Base-by-base conservation (phyloP, 2,113 vertebrate genomes). In the Micronycteris hirsuta region DNA sequence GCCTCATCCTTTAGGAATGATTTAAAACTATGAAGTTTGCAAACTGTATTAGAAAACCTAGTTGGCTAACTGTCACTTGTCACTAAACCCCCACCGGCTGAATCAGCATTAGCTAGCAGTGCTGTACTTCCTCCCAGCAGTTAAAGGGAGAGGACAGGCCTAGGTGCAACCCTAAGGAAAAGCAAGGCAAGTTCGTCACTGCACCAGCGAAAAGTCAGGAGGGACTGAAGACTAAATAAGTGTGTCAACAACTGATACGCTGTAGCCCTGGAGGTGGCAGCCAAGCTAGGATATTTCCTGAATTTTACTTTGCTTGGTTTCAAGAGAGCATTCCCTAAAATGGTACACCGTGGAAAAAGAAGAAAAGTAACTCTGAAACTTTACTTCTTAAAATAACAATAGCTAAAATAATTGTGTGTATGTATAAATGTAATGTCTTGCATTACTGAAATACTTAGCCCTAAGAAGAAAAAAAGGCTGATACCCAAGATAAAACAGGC, bases 1-100 rank as follows among this genome's bases (percentile, higher is more conserved):
- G 95, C 85, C 43, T 89, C 47, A 96, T 96, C 80, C 86, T 77
- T 83, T 28, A 91, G 11, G 17, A 91, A 86, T 65, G 33, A 86
- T 43, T 49, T 0, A 78, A 78, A 93, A 95, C 86, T 65, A 65
- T n/a, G 16, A 91, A 77, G 1, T 67, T 26, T 63, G 28, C 43
- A 54, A 63, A 86, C 6, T 38, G 7, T 5, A 56, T 28, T 73
- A 87, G 74, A 71, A 93, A 89, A 82, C 70, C 56, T 52, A 61
- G n/a, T 74, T 77, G 43, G 43, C 26, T 88, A 65, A 85, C 4
- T 68, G 58, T 22, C n/a, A 71, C 16, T 43, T 13, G n/a, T 67
- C 4, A 63, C 52, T 83, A 67, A 92, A 63, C 7, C 33, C 19
- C 4, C 2, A 54, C 80, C 85, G 20, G 13, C 28, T 67, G 73